Base-by-base conservation (phyloP, 2,113 vertebrate species). In the Brachionichthys hirsutus region DNA sequence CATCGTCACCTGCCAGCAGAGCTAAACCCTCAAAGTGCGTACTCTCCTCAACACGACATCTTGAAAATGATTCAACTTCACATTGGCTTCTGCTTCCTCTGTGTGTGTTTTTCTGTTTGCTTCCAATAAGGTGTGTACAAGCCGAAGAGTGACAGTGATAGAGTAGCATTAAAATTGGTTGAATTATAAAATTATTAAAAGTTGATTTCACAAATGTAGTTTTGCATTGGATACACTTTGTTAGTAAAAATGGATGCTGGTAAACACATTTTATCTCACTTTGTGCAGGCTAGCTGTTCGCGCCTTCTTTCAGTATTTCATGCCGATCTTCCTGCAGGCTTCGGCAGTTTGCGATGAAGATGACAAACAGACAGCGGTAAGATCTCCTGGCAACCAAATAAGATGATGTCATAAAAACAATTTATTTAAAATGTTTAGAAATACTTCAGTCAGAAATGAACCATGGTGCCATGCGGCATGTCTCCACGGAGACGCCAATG, bases 1-100 rank as follows among this genome's bases (percentile, higher is more conserved):
- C 74, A 65, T 89, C 88, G 75, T 82, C 88, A 81, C 79, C 67
- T 82, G 78, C 71, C 73, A 24, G 72, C 57, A 80, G 50, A 79
- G 77, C 58, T 84, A 82, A 85, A 84, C 67, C 82, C 81, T 80
- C 61, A 58, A 70, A 80, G 80, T 88, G 81, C 81, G 70, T 67
- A 75, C 77, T 64, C 72, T 73, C 57, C 55, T 70, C 74, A 50
- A 62, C 80, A 80, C 84, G 87, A 90, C 24, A 30, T 30, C 4
- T 8, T 30, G 24, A 30, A 30, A 30, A 70, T 85, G 87, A 88
- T 87, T 87, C 24, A 30, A 30, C 24, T 30, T 30, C 8, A 8
- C 24, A 3, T 8, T 6, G 24, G 24, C 24, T 30, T 30, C 24
- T 30, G 24, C 24, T 30, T 30, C 24, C 24, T 30, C 24, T 30